phyloP scores from a whole-genome alignment of 2,888 invertebrate species.

The Gerosis bhagava region DNA sequence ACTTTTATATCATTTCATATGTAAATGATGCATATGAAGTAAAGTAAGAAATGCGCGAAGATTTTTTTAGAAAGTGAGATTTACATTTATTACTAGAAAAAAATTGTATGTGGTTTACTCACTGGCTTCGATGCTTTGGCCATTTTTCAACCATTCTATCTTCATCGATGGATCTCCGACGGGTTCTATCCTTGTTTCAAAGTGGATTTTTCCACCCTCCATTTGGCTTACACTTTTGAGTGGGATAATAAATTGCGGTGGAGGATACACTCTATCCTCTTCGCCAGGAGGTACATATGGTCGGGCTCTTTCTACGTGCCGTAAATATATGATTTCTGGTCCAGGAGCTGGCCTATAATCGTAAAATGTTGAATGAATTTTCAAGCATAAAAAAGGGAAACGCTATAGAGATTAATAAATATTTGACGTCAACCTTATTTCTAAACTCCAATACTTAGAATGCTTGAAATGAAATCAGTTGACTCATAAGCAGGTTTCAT shows the following conservation, averaged over 20 bases:
- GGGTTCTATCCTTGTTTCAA: constrained; percentile 98
- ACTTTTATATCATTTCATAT: too few relatives aligned
- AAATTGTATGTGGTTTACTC: constrained; percentile 68
- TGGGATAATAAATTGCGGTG: constrained; percentile 96
- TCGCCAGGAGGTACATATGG: constrained; percentile 91
- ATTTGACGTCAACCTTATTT: too few relatives aligned
- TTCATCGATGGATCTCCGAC: constrained; percentile 98
- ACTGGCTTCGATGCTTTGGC: constrained; percentile 95
- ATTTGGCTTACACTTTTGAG: constrained; percentile 90
- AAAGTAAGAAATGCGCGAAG: too few relatives aligned
- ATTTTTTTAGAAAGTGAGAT: too few relatives aligned
- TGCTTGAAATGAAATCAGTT: too few relatives aligned
- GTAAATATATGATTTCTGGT: constrained; percentile 96
- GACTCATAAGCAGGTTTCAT: too few relatives aligned
- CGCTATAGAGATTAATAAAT: too few relatives aligned
- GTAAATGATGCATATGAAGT: too few relatives aligned
- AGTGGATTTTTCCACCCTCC: constrained; percentile 97
- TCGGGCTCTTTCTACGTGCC: constrained; percentile 95
- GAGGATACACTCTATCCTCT: constrained; percentile 94
- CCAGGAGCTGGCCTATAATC: constrained; percentile 90
- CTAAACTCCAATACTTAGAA: too few relatives aligned
- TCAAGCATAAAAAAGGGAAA: too few relatives aligned
- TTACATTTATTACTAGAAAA: too few relatives aligned
- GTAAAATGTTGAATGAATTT: too few relatives aligned
- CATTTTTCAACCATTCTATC: constrained; percentile 98